phyloP scores from a whole-genome alignment of 2,797 vertebrate genomes.

The Clarias platycephalus region DNA sequence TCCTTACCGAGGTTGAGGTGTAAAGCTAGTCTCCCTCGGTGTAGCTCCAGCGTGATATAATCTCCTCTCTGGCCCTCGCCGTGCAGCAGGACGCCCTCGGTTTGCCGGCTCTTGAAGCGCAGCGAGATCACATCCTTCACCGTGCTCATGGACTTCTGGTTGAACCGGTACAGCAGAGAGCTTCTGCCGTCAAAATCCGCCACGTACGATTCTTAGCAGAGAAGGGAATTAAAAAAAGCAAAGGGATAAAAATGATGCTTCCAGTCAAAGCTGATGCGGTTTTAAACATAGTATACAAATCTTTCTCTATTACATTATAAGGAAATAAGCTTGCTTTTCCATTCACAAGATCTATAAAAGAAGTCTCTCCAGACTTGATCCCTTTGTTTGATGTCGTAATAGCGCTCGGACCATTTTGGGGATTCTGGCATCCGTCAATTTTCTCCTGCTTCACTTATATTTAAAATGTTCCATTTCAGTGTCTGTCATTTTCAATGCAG shows the following conservation, averaged over 20 bases:
- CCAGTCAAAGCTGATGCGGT: neutral
- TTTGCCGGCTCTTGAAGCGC: conserved; percentile 91
- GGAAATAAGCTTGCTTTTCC: no score
- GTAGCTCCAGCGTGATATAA: conserved; percentile 91
- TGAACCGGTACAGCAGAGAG: conserved; percentile 93
- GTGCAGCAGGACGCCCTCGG: conserved; percentile 91
- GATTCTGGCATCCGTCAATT: no score
- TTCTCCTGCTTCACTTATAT: no score
- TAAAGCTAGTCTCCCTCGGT: conserved; percentile 84
- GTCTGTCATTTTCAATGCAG: no score
- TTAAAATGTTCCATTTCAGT: no score
- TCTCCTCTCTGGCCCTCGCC: conserved; percentile 95
- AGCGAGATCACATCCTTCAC: conserved; percentile 96
- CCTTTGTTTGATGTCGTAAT: no score
- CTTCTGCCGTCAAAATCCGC: conserved; percentile 95
- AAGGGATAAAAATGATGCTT: neutral
- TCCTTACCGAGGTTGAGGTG: conserved; percentile 88
- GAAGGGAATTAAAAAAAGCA: neutral
- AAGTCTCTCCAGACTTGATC: no score
- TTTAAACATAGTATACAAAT: neutral
- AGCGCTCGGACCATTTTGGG: no score
- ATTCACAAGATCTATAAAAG: no score
- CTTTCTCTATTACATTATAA: neutral
- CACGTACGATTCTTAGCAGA: conserved; percentile 81
- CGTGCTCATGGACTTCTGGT: conserved; percentile 96